Base-by-base conservation (phyloP, 2,797 vertebrate genomes). In the Gephyroberyx darwinii region DNA sequence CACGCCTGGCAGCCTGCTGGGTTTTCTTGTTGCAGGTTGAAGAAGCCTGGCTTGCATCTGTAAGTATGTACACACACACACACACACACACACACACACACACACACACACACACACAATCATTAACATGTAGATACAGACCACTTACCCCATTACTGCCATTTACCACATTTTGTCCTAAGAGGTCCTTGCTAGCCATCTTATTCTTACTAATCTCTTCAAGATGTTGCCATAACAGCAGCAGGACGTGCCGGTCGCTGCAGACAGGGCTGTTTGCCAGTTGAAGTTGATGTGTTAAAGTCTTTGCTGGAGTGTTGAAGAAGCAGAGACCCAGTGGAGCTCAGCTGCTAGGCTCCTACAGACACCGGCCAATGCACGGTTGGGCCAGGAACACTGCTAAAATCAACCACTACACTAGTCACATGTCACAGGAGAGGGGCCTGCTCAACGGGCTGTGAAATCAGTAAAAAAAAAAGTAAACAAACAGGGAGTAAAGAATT, bases 31-130 rank as follows among this genome's bases (percentile, higher is more conserved):
- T 96, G 94, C 3, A 97, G 88, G 86, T 95, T 95, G 77, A 98
- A 98, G 19, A 93, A 95, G 3, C 96, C 97, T 0, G 93, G 96
- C 65, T 94, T 95, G 84, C 97, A 98, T 74, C 97, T 98, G 92
- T n/a, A 64, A 5, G 26, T 2, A 79, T 55, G 86, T 61, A 82
- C n/a, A 74, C 68, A 86, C 50, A 73, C n/a, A 66, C 53, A 80
- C 66, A 63, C 20, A 59, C n/a, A 47, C 8, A 51, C 47, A 60
- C 48, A 57, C 4, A 64, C 9, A n/a, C 16, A 33, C 17, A 64
- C 50, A 74, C 35, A 41, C 37, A 59, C 62, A 56, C 48, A n/a
- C 33, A 20, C 57, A n/a, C 63, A 73, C 71, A 43, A 37, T 67
- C 59, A 81, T 80, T 59, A 81, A 76, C 47, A 80, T 69, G 62